Base-by-base conservation (phyloP, 2,113 vertebrate species). In the Cavia porcellus region DNA sequence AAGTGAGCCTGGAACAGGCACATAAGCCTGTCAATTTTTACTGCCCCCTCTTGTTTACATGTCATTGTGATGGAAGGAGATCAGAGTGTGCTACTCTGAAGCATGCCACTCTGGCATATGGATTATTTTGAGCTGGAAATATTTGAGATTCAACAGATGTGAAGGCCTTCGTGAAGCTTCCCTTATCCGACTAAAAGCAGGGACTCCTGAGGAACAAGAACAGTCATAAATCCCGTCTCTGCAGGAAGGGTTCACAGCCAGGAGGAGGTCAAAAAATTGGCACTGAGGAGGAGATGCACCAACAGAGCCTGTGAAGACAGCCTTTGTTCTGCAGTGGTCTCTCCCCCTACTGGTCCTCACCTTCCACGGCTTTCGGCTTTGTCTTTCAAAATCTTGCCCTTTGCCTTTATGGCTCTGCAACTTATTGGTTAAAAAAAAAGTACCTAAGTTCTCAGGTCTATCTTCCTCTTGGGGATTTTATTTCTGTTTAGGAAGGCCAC, bases 91-190 rank as follows among this genome's bases (percentile, higher is more conserved):
- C 8, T 64, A 90, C 30, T 61, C 66, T 17, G 3, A 86, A 91
- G 82, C 42, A 61, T 77, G 57, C 32, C 32, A 68, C 84, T 74
- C 94, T 80, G 80, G 42, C 80, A 83, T 62, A 94, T 77, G 42
- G 52, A 82, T 97, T 92, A 95, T 94, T 97, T 89, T 93, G 86
- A 95, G 80, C 25, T 62, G 50, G 50, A 94, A 79, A 89, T 52
- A 57, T 83, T 89, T 86, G 90, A 92, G 38, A 91, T 79, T 96
- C 86, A 93, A 81, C 84, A 92, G 24, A 95, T 86, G 38, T 55
- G 89, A 94, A 86, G 62, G 25, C 25, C 75, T 68, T 94, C 35
- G 28, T 28, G 22, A 68, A 90, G n/a, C 19, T 59, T 68, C 22
- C 42, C 72, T 77, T 50, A 80, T 84, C 62, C 94, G 64, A 82